These are phyloP conservation scores for Antrozous pallidus DNA, from an alignment of 2,797 vertebrate species.

Conservation along the genomic window DNA sequence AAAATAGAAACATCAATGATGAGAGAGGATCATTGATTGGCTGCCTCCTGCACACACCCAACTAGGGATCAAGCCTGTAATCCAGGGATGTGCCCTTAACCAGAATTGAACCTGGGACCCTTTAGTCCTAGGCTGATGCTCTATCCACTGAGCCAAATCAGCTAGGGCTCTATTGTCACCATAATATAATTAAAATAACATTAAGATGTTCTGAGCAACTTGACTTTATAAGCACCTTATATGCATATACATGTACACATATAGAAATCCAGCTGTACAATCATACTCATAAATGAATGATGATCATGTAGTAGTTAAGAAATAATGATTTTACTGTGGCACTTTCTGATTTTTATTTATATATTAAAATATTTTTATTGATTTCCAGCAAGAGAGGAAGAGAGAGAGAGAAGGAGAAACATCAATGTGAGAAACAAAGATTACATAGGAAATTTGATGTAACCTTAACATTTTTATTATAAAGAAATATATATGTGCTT, in stretches of 20 bases:
- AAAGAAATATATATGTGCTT: neutral
- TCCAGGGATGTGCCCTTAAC: no score
- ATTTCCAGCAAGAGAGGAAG: neutral
- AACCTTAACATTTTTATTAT: neutral
- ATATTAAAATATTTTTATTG: neutral
- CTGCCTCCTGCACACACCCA: no score
- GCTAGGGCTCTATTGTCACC: neutral
- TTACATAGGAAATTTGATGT: neutral
- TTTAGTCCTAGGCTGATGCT: no score
- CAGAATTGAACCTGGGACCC: no score
- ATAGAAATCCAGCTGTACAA: neutral
- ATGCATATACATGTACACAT: neutral
- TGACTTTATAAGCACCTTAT: neutral
- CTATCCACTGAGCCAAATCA: no score
- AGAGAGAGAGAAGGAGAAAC: neutral
- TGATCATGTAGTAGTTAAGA: neutral
- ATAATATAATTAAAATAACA: slow-evolving; percentile 16
- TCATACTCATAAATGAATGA: neutral
- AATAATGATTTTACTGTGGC: neutral
- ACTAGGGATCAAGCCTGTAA: no score
- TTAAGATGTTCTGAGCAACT: neutral
- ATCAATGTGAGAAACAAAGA: neutral
- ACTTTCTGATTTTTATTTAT: neutral
- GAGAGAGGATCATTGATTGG: no score
- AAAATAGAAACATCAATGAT: no score